phyloP scores from a whole-genome alignment of 2,113 vertebrate genomes.

The Dromas ardeola region DNA sequence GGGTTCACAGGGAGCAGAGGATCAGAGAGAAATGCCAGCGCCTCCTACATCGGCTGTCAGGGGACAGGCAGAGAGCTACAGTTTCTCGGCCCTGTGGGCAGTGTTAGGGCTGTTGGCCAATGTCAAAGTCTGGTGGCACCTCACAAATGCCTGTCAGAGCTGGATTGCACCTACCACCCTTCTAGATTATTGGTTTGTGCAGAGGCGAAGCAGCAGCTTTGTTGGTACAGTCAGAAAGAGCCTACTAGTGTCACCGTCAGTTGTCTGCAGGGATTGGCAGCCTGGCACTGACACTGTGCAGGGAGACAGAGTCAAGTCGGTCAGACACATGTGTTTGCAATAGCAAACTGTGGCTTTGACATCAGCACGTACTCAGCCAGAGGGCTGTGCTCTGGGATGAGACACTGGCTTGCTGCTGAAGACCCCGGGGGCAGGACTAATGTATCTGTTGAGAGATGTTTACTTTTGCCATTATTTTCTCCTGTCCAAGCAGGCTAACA shows the following conservation, averaged over 20 bases:
- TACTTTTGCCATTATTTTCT: constrained; percentile 43
- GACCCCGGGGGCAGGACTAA: background rate
- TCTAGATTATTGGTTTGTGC: background rate
- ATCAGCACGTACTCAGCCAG: background rate
- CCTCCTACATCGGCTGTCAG: background rate
- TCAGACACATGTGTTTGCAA: background rate
- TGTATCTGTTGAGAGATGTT: background rate
- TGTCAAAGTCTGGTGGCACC: background rate
- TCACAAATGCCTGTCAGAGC: background rate
- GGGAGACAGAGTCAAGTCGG: background rate
- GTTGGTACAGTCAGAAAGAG: background rate
- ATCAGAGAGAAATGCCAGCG: background rate
- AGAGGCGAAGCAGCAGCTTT: background rate
- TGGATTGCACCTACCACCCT: background rate
- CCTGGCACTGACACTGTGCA: background rate
- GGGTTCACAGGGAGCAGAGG: background rate
- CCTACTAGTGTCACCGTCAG: background rate
- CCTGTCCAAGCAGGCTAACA: constrained; percentile 13
- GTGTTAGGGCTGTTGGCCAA: background rate
- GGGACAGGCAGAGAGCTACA: background rate
- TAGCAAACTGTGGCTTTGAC: background rate
- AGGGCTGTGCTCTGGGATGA: background rate
- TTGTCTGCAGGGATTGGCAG: background rate
- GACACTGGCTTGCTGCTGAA: background rate
- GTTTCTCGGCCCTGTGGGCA: background rate